Conservation (phyloP, 2,797 vertebrate genomes). For the Valencia hispanica region DNA sequence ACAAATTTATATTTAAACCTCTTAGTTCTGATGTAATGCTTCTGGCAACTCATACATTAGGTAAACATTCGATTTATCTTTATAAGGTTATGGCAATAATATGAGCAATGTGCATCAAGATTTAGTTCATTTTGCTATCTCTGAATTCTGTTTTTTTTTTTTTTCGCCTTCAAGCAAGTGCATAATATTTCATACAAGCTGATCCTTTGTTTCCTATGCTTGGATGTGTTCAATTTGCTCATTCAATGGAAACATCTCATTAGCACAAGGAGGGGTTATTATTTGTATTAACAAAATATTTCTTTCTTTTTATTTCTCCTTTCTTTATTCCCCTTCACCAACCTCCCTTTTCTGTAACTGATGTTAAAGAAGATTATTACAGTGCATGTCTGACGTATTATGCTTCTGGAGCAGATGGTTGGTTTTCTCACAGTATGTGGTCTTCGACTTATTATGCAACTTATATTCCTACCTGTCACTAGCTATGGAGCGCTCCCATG, state of each 20-base stretch:
- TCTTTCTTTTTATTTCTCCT: slow-evolving; percentile 32
- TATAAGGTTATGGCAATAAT: neutral
- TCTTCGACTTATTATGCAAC: slow-evolving; percentile 32
- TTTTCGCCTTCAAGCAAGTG: slow-evolving; percentile 22
- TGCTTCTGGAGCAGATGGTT: slow-evolving; percentile 16
- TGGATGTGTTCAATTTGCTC: slow-evolving; percentile 45
- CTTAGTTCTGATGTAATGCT: slow-evolving; percentile 3
- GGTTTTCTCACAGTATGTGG: slow-evolving; percentile 16
- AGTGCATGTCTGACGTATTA: slow-evolving; percentile 31
- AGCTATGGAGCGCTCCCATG: slow-evolving; percentile 4
- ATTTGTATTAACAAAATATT: slow-evolving; percentile 48
- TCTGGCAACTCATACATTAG: neutral
- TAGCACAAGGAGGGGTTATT: slow-evolving; percentile 41
- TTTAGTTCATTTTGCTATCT: neutral
- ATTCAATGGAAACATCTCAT: slow-evolving; percentile 38
- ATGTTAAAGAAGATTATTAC: slow-evolving; percentile 37
- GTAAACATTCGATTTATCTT: slow-evolving; percentile 27
- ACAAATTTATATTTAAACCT: slow-evolving; percentile 25
- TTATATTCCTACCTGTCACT: slow-evolving; percentile 19
- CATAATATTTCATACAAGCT: slow-evolving; percentile 33
- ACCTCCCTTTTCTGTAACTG: slow-evolving; percentile 23
- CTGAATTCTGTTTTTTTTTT: slow-evolving; percentile 17
- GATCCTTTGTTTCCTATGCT: slow-evolving; percentile 37
- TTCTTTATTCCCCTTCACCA: slow-evolving; percentile 1
- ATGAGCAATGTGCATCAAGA: neutral